These are phyloP conservation scores for Heliconius ethilla DNA, from an alignment of 2,888 invertebrate genomes.

Conservation along the genomic window DNA sequence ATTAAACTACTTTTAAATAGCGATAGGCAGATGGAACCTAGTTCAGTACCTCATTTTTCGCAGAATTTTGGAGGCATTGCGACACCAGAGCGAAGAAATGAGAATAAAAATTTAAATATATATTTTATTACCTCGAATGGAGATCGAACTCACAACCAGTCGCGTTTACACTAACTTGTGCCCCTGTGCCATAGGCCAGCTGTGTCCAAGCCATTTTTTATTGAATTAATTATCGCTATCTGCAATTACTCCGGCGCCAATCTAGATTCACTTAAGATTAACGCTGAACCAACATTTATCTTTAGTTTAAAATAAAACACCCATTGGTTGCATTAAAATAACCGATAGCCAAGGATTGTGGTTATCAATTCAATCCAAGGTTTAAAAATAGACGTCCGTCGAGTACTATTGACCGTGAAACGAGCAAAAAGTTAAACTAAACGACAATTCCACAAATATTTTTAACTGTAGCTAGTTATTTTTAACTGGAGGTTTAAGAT, in stretches of 20 bases:
- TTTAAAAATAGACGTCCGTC: constrained; percentile 39
- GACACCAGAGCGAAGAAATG: no score
- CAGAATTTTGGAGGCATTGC: no score
- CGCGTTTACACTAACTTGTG: no score
- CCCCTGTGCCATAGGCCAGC: no score
- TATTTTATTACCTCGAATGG: no score
- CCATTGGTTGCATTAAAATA: constrained; percentile 13
- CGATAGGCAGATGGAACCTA: no score
- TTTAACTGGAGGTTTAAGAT: constrained; percentile 9
- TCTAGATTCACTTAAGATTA: constrained; percentile 25
- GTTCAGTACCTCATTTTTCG: no score
- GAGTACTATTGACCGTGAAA: constrained; percentile 27
- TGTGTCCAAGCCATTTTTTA: background rate
- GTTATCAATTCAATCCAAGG: constrained; percentile 39
- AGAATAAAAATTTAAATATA: no score
- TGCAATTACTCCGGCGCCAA: constrained; percentile 25
- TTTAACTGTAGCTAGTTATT: background rate
- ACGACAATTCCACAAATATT: constrained; percentile 40
- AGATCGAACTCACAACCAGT: no score
- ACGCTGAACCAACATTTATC: constrained; percentile 7
- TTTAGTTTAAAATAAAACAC: constrained; percentile 22
- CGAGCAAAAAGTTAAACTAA: constrained; percentile 34
- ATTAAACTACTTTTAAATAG: constrained; percentile 15
- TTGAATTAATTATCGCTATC: constrained; percentile 25
- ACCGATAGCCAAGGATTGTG: constrained; percentile 17